These are phyloP conservation scores for Probosciger aterrimus DNA, from an alignment of 2,113 vertebrate species.

Conservation along the genomic window DNA sequence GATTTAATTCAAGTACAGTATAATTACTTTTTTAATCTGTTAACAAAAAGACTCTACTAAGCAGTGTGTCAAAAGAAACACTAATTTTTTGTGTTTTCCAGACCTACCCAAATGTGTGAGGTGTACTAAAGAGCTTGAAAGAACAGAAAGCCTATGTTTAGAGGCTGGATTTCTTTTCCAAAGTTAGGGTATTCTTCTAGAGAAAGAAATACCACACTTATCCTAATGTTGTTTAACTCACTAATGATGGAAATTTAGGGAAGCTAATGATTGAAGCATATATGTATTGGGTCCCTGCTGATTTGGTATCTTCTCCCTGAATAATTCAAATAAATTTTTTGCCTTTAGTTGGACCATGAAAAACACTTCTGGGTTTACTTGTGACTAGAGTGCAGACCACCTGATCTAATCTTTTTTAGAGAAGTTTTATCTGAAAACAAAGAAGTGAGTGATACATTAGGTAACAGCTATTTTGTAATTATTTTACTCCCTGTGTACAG, in stretches of 20 bases:
- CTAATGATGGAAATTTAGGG: background rate
- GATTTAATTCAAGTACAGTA: background rate
- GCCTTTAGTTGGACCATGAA: background rate
- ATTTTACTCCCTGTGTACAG: background rate
- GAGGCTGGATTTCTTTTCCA: background rate
- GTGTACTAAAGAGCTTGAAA: background rate
- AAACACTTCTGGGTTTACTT: background rate
- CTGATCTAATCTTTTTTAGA: background rate
- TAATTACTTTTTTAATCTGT: background rate
- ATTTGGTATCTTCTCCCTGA: background rate
- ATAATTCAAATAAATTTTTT: background rate
- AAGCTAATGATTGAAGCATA: background rate
- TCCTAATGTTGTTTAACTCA: background rate
- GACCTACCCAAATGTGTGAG: background rate
- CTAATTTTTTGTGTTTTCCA: background rate
- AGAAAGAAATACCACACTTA: background rate
- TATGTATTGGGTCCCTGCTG: background rate
- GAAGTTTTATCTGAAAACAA: background rate
- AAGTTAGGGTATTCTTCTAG: background rate
- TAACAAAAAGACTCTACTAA: background rate
- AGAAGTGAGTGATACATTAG: background rate
- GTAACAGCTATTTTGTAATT: background rate
- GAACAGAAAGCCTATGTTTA: background rate
- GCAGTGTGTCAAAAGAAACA: background rate
- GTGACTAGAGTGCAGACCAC: background rate